Conservation (phyloP, 2,797 vertebrate species). For the Aplochiton taeniatus region DNA sequence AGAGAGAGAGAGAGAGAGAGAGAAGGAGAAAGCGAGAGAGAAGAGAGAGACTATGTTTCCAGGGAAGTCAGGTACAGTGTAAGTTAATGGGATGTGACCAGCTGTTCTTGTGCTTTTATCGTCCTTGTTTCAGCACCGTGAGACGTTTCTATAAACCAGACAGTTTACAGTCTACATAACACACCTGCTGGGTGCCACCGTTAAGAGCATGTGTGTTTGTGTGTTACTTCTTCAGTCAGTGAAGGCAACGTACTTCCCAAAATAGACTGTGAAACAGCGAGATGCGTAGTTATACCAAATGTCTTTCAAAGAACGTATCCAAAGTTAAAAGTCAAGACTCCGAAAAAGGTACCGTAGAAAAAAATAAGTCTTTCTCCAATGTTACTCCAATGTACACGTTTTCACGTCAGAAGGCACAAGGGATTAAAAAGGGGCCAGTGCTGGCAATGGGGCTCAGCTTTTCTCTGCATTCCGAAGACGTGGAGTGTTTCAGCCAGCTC, state of each 20-base stretch:
- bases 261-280: too few species aligned
- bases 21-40: slow-evolving; percentile 22
- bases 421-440: slow-evolving; percentile 8
- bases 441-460: slow-evolving; percentile 17
- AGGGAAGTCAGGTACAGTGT: slow-evolving; percentile 25
- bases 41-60: slow-evolving; percentile 28
- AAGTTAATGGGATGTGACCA: slow-evolving; percentile 36
- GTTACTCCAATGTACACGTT: slow-evolving; percentile 21
- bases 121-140: slow-evolving; percentile 46
- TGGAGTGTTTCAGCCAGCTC: slow-evolving; percentile 16
- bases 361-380: background rate
- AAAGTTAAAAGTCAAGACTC: too few species aligned
- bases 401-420: slow-evolving; percentile 1
- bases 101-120: slow-evolving; percentile 41
- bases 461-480: slow-evolving; percentile 47
- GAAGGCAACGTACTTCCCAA: too few species aligned
- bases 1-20: background rate
- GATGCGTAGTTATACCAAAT: too few species aligned
- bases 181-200: slow-evolving; percentile 43
- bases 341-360: too few species aligned
- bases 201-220: slow-evolving; percentile 41
- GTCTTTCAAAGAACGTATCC: too few species aligned
- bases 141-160: slow-evolving; percentile 47
- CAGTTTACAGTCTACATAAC: slow-evolving; percentile 26
- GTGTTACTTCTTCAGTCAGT: slow-evolving; percentile 13